Evolutionary conservation across 2,113 vertebrate genomes (phyloP).

Genomic region (Corydoras maculifer): DNA sequence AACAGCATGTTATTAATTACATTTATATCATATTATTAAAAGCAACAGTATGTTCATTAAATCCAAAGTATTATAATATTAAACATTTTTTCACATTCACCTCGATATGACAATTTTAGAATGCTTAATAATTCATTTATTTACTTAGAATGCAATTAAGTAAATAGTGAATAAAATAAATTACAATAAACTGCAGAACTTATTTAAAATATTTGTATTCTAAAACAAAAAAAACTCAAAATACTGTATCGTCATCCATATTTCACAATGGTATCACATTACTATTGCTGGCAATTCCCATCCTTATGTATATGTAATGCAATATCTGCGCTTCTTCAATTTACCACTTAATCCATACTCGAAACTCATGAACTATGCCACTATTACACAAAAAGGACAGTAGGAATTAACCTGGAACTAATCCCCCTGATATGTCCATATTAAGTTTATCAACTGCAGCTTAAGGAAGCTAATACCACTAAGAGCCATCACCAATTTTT

Average conservation of each 20-base stretch:
- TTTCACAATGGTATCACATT: no score
- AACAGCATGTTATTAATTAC: not conserved
- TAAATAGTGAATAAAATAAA: no score
- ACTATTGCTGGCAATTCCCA: no score
- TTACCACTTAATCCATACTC: no score
- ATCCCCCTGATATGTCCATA: not conserved
- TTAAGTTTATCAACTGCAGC: conserved; percentile 5
- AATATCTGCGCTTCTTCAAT: no score
- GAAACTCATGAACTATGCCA: not conserved
- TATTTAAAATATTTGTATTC: no score
- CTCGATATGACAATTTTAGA: not conserved
- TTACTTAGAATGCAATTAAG: no score
- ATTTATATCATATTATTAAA: not conserved
- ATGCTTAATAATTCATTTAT: no score
- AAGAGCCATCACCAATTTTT: not conserved
- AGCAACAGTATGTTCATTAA: not conserved
- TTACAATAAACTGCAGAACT: no score
- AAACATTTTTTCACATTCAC: not conserved
- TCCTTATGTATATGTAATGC: no score
- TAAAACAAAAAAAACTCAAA: no score
- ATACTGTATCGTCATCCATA: no score
- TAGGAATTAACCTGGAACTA: not conserved
- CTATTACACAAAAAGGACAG: not conserved
- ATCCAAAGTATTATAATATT: not conserved
- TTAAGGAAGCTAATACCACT: not conserved